Percentiles rank a stretch among this genome's conserved stretches.
phyloP scores from a whole-genome alignment of 2,113 vertebrate genomes.

The Silurus asotus region DNA sequence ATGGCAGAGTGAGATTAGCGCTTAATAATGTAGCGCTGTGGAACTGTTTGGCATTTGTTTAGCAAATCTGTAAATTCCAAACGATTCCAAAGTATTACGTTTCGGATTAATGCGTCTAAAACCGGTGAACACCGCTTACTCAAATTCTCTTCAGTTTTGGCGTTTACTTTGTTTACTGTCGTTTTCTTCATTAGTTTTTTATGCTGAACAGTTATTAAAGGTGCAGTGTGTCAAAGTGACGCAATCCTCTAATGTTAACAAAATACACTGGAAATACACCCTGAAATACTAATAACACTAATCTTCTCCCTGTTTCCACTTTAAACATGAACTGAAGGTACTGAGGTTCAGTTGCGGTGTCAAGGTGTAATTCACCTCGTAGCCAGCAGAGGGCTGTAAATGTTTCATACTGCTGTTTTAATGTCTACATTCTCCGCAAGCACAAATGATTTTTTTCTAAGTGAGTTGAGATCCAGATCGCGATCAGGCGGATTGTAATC shows the following conservation, averaged over 20 bases:
- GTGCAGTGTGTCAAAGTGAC: neutral
- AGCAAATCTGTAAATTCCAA: too few relatives aligned
- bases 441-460: neutral
- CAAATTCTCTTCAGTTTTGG: neutral
- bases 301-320: too few relatives aligned
- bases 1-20: neutral
- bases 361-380: neutral
- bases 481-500: too few relatives aligned
- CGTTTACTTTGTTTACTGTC: neutral
- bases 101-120: too few relatives aligned
- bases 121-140: too few relatives aligned
- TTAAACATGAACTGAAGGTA: too few relatives aligned
- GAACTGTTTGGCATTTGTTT: too few relatives aligned
- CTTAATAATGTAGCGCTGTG: too few relatives aligned
- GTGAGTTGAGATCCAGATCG: too few relatives aligned
- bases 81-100: too few relatives aligned
- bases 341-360: neutral
- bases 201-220: neutral
- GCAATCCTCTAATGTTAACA: too few relatives aligned
- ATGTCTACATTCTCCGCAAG: neutral
- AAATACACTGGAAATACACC: neutral
- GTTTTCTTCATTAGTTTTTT: neutral
- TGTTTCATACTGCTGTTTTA: conserved; percentile 8
- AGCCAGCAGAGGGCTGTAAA: neutral
- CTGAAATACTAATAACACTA: neutral